Evolutionary conservation across 2,113 vertebrate species (phyloP).

Genomic region (Prunella fulvescens): DNA sequence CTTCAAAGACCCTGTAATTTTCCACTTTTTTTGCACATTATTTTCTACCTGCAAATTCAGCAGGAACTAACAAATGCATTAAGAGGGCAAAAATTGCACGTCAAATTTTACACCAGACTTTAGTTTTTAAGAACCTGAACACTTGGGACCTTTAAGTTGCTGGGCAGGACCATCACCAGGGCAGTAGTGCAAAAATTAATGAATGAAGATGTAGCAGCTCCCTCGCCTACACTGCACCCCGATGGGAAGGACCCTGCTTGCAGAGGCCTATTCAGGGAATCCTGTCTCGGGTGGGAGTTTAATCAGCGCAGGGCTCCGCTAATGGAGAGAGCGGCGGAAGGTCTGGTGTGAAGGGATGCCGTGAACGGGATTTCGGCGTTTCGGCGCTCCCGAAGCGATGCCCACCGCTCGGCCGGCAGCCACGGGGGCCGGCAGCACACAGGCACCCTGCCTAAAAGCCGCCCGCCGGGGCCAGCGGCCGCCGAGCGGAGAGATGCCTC

Average conservation of each 20-base stretch:
- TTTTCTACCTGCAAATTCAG: neutral
- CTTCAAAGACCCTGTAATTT: neutral
- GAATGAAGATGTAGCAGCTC: neutral
- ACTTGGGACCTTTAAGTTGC: neutral
- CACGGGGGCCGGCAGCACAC: neutral
- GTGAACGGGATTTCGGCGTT: fast-evolving
- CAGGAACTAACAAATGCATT: neutral
- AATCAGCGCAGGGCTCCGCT: neutral
- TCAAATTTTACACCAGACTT: neutral
- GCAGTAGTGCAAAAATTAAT: neutral
- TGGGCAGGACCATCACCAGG: neutral
- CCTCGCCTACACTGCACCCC: neutral
- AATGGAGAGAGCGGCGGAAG: fast-evolving
- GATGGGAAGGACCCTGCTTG: neutral
- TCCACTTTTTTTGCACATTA: neutral
- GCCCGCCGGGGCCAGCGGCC: neutral
- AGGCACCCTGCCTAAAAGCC: neutral
- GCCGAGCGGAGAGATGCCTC: neutral
- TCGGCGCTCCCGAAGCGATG: neutral
- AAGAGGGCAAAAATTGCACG: neutral
- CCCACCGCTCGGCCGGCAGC: neutral
- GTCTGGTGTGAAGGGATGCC: neutral
- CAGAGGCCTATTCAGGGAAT: neutral
- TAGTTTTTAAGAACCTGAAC: neutral
- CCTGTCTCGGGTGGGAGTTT: neutral